These are phyloP conservation scores for Meriones unguiculatus DNA, from an alignment of 2,113 vertebrate genomes.

Conservation along the genomic window DNA sequence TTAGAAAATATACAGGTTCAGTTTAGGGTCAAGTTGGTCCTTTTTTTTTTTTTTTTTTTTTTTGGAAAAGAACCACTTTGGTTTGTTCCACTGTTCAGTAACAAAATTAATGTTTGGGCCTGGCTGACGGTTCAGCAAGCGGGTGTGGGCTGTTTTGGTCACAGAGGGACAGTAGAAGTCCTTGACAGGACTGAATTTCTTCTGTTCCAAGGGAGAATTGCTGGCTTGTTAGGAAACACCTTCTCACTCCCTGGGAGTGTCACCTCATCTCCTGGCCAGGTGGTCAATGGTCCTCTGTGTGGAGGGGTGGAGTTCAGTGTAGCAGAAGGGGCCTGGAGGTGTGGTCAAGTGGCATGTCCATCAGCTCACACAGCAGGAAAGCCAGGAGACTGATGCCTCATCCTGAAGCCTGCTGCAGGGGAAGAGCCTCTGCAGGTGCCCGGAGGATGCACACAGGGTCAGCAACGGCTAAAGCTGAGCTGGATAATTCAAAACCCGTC, in stretches of 20 bases:
- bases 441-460: background rate
- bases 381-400: background rate
- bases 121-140: background rate
- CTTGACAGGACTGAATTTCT: constrained; percentile 58
- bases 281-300: constrained; percentile 16
- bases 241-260: constrained; percentile 3
- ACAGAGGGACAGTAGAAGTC: background rate
- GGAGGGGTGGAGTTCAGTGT: background rate
- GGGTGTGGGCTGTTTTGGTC: constrained; percentile 41
- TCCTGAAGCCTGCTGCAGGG: background rate
- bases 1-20: constrained; percentile 63
- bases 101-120: constrained; percentile 37
- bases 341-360: background rate
- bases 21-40: constrained; percentile 40
- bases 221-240: constrained; percentile 8
- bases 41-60: constrained; percentile 24
- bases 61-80: constrained; percentile 1
- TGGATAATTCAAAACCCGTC: background rate
- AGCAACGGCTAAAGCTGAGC: background rate
- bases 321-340: rapidly evolving
- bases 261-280: background rate
- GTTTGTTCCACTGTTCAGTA: constrained; percentile 55
- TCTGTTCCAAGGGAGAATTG: constrained; percentile 40
- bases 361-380: background rate
- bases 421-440: background rate